Base-by-base conservation (phyloP, 1,140 invertebrate species). In the Pemphigus obesinymphae region DNA sequence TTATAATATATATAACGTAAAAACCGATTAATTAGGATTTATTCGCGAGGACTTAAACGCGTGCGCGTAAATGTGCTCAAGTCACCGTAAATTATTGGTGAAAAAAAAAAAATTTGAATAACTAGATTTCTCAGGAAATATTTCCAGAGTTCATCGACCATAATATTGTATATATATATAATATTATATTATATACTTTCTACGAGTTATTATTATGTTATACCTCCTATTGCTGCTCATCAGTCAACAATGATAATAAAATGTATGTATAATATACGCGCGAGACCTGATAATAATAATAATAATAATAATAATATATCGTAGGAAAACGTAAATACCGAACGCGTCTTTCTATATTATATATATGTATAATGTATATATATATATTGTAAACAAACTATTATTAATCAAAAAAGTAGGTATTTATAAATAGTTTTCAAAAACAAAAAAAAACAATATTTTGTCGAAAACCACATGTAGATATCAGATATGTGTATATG, bases 91-190 rank as follows among this genome's bases (percentile, higher is more conserved):
- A 31, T 70, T 43, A 40, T n/a, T 45, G 11, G 66, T 70, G 45
- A 43, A 45, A 68, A 68, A 58, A 58, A 34, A 34, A 17, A 48
- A 31, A 73, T 73, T 73, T 73, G 43, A 73, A 73, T 61, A 80
- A 80, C 76, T 80, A 61, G 76, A 80, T 80, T 80, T 80, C 76
- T 58, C 76, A 45, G 45, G 76, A 80, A 80, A 80, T 63, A 80
- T 80, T 63, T 61, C 50, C 17, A 50, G 53, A 45, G 76, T 80
- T 80, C 76, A 80, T 61, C 76, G 76, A 80, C 76, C 76, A 76
- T 50, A 29, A 55, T 29, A 29, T 26, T 61, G 13, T 78, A 61
- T 43, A 40, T 37, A 37, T n/a, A n/a, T n/a, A n/a, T n/a, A n/a
- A n/a, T n/a, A n/a, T n/a, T n/a, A n/a, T n/a, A n/a, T n/a, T n/a